phyloP scores from a whole-genome alignment of 2,113 vertebrate species.

The Arvicanthis niloticus region DNA sequence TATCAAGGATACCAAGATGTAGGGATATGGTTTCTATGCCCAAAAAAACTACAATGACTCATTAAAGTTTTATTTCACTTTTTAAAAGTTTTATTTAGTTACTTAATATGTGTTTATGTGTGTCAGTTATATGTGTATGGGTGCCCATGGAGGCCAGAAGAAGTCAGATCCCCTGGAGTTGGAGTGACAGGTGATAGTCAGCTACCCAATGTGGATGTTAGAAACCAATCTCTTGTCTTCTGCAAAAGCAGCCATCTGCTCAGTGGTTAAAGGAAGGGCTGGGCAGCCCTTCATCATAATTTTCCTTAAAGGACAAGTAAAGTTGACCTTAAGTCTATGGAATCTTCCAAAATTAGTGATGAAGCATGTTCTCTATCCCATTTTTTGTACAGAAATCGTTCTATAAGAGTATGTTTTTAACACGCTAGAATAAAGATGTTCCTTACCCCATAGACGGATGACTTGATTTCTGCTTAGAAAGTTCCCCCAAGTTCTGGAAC shows the following conservation, averaged over 20 bases:
- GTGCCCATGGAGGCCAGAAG: background rate
- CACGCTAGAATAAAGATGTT: background rate
- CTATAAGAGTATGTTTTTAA: background rate
- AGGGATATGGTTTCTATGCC: background rate
- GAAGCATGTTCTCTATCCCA: background rate
- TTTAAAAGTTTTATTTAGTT: background rate
- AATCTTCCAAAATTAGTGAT: constrained; percentile 23
- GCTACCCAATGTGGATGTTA: background rate
- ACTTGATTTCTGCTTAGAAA: constrained; percentile 10
- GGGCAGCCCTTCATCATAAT: background rate
- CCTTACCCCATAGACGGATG: background rate
- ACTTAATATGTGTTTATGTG: background rate
- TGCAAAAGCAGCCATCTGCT: background rate
- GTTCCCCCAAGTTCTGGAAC: background rate
- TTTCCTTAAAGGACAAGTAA: background rate
- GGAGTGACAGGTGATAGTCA: background rate
- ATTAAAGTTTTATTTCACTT: background rate
- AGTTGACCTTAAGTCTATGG: background rate
- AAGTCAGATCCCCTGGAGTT: background rate
- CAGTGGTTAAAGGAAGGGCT: no score
- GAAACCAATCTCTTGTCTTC: background rate
- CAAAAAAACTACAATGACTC: background rate
- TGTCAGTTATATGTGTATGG: background rate
- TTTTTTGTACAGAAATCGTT: background rate
- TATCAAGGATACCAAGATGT: background rate